phyloP scores from a whole-genome alignment of 92 coral and sea anemone species.

The Zoanthus solanderi region DNA sequence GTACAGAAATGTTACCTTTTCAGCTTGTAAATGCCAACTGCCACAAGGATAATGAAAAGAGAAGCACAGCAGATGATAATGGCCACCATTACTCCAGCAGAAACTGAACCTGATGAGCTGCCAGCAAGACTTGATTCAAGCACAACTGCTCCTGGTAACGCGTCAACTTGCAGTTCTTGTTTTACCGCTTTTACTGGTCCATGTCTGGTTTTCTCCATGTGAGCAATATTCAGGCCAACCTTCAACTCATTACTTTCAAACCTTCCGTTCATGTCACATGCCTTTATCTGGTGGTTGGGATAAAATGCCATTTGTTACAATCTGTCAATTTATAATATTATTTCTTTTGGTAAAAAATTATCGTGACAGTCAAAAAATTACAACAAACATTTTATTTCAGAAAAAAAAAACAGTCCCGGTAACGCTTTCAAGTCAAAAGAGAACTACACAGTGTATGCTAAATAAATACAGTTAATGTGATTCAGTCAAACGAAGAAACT shows the following conservation, averaged over 20 bases:
- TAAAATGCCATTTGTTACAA: background rate
- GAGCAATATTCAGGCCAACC: conserved; percentile 37
- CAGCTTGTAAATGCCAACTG: conserved; percentile 78
- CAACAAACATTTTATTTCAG: too few species aligned
- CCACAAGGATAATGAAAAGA: conserved; percentile 77
- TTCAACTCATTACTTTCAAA: conserved; percentile 69
- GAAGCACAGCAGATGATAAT: conserved; percentile 83
- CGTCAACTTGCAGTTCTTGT: conserved; percentile 57
- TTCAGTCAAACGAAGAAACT: too few species aligned
- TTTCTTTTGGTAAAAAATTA: too few species aligned
- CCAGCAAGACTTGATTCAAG: conserved; percentile 50
- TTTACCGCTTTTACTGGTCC: conserved; percentile 42
- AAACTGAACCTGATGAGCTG: conserved; percentile 46
- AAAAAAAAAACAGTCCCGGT: too few species aligned
- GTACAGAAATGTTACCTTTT: conserved; percentile 67
- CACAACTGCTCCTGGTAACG: conserved; percentile 85
- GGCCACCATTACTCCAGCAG: conserved; percentile 84
- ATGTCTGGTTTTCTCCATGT: background rate
- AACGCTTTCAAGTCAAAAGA: too few species aligned
- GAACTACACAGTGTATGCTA: too few species aligned
- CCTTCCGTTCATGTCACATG: conserved; percentile 77
- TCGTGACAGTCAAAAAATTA: too few species aligned
- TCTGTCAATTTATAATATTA: too few species aligned
- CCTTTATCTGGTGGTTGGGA: conserved; percentile 60
- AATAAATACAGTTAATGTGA: too few species aligned